Conservation (phyloP, 2,113 vertebrate species). For the Pseudolaguvia tuberculata region DNA sequence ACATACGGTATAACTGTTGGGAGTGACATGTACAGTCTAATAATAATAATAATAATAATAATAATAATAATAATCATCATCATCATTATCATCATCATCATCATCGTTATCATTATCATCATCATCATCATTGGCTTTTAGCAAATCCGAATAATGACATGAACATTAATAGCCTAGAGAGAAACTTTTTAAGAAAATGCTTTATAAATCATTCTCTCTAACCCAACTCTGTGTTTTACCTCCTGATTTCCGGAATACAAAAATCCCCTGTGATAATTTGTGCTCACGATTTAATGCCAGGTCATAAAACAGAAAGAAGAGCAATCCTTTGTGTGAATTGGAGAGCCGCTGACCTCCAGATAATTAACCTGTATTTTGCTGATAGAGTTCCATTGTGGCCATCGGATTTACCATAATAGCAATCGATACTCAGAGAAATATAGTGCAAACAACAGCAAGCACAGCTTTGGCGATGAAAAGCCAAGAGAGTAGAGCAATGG, state of each 20-base stretch:
- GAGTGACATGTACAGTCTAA: not conserved
- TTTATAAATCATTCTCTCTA: not conserved
- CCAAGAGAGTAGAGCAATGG: conserved; percentile 57
- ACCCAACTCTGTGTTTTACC: conserved; percentile 5
- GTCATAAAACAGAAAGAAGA: conserved; percentile 57
- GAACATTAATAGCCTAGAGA: not conserved
- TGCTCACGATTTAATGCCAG: conserved; percentile 62
- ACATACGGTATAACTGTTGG: not conserved
- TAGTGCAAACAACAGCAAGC: conserved; percentile 67
- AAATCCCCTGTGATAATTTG: conserved; percentile 55
- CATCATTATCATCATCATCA: too few relatives aligned
- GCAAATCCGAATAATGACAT: not conserved
- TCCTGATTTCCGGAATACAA: conserved; percentile 56
- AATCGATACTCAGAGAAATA: conserved; percentile 69
- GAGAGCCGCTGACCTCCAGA: conserved; percentile 67
- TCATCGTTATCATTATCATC: too few relatives aligned
- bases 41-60: conserved; percentile 2
- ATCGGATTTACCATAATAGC: conserved; percentile 75
- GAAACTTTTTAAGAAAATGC: not conserved
- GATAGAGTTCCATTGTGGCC: conserved; percentile 73
- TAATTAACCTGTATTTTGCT: conserved; percentile 78
- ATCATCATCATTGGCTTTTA: too few relatives aligned
- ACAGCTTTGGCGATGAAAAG: conserved; percentile 46
- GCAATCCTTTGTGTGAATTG: conserved; percentile 61
- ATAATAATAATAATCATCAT: too few relatives aligned